These are phyloP conservation scores for Heterohyrax brucei DNA, from an alignment of 2,797 vertebrate species.

Conservation along the genomic window DNA sequence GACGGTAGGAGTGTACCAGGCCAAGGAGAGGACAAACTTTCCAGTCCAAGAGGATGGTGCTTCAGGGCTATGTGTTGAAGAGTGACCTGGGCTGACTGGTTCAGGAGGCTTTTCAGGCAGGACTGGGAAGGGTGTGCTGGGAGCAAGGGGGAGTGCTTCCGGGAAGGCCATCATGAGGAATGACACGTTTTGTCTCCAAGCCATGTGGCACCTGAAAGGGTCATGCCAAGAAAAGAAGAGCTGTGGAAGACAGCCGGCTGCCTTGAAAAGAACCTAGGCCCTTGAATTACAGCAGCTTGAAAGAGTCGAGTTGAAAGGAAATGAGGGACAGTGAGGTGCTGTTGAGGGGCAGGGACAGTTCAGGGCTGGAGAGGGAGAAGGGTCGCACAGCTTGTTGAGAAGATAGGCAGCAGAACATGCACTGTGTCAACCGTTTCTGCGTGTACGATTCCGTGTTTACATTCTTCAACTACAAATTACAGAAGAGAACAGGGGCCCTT, in stretches of 20 bases:
- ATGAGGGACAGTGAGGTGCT: neutral
- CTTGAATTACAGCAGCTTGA: neutral
- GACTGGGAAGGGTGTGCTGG: neutral
- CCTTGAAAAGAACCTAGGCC: neutral
- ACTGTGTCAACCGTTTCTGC: neutral
- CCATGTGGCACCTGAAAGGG: neutral
- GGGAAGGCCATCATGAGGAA: neutral
- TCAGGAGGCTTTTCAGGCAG: no score
- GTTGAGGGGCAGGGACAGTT: neutral
- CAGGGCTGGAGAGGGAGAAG: neutral
- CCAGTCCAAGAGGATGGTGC: neutral
- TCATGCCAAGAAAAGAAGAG: conserved; percentile 28
- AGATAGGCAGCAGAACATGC: neutral
- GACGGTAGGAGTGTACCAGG: neutral
- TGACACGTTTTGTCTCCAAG: neutral
- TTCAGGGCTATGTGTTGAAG: neutral
- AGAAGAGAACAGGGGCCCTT: neutral
- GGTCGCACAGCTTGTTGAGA: neutral
- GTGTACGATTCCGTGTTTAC: neutral
- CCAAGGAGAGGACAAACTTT: neutral
- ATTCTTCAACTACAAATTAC: neutral
- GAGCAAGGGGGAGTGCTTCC: neutral
- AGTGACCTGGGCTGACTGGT: neutral
- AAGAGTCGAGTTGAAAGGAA: neutral
- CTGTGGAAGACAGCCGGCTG: neutral